phyloP scores from a whole-genome alignment of 2,113 vertebrate genomes.

The Peromyscus polionotus region DNA sequence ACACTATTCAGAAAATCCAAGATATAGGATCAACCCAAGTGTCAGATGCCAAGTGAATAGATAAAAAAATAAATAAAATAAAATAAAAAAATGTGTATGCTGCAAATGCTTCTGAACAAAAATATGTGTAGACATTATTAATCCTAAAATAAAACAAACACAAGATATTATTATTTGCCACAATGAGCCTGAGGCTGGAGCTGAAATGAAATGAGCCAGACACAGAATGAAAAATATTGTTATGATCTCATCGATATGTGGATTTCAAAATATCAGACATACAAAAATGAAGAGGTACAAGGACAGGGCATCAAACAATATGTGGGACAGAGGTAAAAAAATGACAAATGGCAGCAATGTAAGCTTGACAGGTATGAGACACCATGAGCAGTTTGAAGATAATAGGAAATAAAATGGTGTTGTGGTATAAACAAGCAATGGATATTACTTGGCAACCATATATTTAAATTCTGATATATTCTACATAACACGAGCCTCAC shows the following conservation, averaged over 20 bases:
- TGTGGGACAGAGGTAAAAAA: neutral
- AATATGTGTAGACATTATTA: neutral
- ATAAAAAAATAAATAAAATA: no score
- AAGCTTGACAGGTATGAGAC: neutral
- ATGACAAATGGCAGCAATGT: neutral
- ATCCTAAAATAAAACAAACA: neutral
- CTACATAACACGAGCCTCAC: neutral
- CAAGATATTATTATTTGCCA: neutral
- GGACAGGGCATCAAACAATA: no score
- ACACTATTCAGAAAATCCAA: neutral
- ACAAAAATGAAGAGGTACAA: neutral
- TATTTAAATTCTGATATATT: neutral
- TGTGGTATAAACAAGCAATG: neutral
- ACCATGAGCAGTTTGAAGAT: no score
- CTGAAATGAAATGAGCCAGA: neutral
- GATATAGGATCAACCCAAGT: neutral
- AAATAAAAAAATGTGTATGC: neutral
- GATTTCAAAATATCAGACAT: neutral
- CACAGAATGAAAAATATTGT: neutral
- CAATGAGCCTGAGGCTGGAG: neutral
- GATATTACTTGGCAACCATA: neutral
- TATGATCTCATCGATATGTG: neutral
- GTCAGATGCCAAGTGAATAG: neutral
- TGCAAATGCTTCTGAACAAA: neutral
- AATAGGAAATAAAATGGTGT: neutral